A percentile compares a stretch with the other conserved stretches of the same genome.
Conservation (phyloP, 2,113 vertebrate species). For the Ceyx melanurus region DNA sequence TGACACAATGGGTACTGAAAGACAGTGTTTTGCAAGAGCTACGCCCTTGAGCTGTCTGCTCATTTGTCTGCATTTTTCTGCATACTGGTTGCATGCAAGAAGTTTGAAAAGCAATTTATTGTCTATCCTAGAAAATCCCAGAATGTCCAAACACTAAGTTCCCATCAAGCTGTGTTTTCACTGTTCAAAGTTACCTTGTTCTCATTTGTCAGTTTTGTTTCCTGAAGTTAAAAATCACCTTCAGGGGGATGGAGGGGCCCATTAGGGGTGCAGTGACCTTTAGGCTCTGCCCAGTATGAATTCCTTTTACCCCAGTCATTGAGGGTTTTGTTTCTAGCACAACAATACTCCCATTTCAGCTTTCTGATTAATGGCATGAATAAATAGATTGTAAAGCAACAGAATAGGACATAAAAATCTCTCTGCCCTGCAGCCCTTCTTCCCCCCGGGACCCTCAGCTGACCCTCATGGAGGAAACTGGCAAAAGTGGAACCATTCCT, state of each 20-base stretch:
- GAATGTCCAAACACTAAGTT: not conserved
- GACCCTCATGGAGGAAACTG: not conserved
- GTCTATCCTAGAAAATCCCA: not conserved
- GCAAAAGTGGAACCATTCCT: not conserved
- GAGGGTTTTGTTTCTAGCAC: not conserved
- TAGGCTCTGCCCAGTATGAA: conserved; percentile 4
- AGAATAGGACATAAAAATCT: not conserved
- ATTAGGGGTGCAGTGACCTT: not conserved
- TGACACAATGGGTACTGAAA: rapidly evolving
- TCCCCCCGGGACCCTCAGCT: not conserved
- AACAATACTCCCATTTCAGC: not conserved
- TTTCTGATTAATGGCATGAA: conserved; percentile 29
- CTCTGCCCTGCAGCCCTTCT: not conserved
- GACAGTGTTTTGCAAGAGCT: not conserved
- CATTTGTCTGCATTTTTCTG: not conserved
- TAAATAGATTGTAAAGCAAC: conserved; percentile 22
- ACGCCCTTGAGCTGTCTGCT: not conserved
- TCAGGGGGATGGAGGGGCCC: not conserved
- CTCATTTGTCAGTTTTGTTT: not conserved
- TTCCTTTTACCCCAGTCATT: not conserved
- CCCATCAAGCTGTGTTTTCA: not conserved
- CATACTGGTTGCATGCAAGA: not conserved
- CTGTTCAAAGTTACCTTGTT: not conserved
- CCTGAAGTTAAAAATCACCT: conserved; percentile 16
- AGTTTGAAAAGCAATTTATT: not conserved